Evolutionary conservation across 2,888 invertebrate species (phyloP), one percentile per base, ranked within the genome.

Genomic region (Panopea generosa): DNA sequence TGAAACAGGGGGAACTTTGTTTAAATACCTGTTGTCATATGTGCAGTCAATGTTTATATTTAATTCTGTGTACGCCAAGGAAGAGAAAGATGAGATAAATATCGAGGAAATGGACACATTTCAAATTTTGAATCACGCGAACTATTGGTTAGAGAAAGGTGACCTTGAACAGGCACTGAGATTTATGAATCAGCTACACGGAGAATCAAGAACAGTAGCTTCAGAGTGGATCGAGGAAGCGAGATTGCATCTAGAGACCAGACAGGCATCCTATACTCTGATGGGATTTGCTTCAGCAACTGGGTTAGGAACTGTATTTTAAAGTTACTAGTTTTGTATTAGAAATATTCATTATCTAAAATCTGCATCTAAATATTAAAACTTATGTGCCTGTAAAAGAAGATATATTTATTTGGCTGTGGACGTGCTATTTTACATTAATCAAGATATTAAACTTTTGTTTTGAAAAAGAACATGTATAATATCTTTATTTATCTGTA

Each of bases 221-320:
- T 93, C 94, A 49, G 96, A 97, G 81, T 99, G 99, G 99, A 95
- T 97, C 91, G 94, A 95, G 67, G 97, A 97, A 87, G 95, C 97
- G 0, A 94, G 95, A 65, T 94, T 96, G 59, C 95, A 96, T 82
- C 93, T 99, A 81, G 98, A 98, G 93, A 96, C 97, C 11, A 95
- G 96, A 90, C 98, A 98, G 92, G 97, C 97, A 14, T 97, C 98
- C 11, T 96, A 97, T 89, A 96, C 97, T 0, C 94, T 99, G 29
- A 94, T 98, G 91, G 97, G 98, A 2, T 90, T 90, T 84, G 91
- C 92, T 3, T 88, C 91, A 26, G 91, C 91, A 9, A 86, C 86
- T 55, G 92, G 92, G 2, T 82, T 92, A 45, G 90, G 90, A 22
- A 87, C 90, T 63, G 78, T 90, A 75, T 89, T 89, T 85, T 90